A percentile compares a stretch with the other conserved stretches of the same genome.
Evolutionary conservation across 2,797 vertebrate genomes (phyloP).

Genomic region (Glossophaga mutica): DNA sequence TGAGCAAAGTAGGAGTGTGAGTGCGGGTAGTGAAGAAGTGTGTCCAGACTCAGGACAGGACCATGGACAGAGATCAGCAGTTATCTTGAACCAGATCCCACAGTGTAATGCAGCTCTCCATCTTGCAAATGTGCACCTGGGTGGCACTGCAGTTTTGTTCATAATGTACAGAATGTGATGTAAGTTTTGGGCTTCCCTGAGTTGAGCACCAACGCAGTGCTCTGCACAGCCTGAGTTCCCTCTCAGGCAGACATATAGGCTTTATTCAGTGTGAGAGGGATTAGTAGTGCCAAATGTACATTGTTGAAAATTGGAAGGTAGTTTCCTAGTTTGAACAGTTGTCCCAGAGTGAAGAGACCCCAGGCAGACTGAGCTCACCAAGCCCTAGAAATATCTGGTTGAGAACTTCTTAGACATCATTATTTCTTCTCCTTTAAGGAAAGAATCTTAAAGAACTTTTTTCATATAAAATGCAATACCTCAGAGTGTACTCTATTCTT

Average conservation of each 20-base stretch:
- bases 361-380: not conserved
- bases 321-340: conserved; percentile 3
- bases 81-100: not conserved
- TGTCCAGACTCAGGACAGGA: conserved; percentile 28
- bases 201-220: not conserved
- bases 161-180: not conserved
- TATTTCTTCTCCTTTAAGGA: conserved; percentile 3
- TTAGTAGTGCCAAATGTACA: not conserved
- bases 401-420: not conserved
- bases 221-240: not conserved
- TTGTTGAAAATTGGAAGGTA: not conserved
- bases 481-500: not conserved
- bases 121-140: not conserved
- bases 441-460: not conserved
- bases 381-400: not conserved
- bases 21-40: not conserved
- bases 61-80: conserved; percentile 66
- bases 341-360: not conserved
- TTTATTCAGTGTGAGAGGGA: not conserved
- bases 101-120: not conserved
- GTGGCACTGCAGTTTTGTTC: not conserved
- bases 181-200: not conserved
- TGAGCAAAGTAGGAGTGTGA: not conserved
- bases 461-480: conserved; percentile 18
- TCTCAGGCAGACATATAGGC: not conserved